Conservation (phyloP, 2,113 vertebrate species). For the Ochotona curzoniae region DNA sequence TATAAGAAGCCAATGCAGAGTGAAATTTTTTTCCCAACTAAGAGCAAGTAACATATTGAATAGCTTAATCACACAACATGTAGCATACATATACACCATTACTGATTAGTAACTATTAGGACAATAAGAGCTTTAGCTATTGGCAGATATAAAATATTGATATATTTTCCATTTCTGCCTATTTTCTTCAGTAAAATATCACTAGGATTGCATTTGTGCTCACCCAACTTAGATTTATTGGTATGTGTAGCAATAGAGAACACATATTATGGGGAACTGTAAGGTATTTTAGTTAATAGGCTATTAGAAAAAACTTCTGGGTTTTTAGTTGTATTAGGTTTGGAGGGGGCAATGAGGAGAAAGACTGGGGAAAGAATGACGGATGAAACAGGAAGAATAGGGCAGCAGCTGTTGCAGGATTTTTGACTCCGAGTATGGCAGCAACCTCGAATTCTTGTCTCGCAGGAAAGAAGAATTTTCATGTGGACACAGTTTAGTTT, state of each 20-base stretch:
- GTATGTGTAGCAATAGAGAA: background rate
- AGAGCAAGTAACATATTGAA: background rate
- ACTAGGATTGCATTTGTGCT: background rate
- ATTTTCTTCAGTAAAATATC: background rate
- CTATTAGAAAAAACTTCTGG: background rate
- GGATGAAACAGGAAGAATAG: no score
- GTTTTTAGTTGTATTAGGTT: no score
- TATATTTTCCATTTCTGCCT: background rate
- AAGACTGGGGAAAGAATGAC: no score
- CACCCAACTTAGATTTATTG: background rate
- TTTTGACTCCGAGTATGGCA: no score
- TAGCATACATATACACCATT: background rate
- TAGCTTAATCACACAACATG: background rate
- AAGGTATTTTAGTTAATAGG: background rate
- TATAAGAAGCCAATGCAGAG: background rate
- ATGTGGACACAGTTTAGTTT: no score
- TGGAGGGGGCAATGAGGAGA: no score
- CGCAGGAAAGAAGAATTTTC: no score
- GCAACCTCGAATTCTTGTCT: no score
- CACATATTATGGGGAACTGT: background rate
- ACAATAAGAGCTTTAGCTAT: background rate
- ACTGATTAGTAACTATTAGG: background rate
- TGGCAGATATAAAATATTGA: no score
- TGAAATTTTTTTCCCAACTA: background rate
- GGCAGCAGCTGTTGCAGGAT: no score